Evolutionary conservation across 2,797 vertebrate genomes (phyloP), one percentile per base, ranked within the genome.

Genomic region (Mormyrus hasselquistii): DNA sequence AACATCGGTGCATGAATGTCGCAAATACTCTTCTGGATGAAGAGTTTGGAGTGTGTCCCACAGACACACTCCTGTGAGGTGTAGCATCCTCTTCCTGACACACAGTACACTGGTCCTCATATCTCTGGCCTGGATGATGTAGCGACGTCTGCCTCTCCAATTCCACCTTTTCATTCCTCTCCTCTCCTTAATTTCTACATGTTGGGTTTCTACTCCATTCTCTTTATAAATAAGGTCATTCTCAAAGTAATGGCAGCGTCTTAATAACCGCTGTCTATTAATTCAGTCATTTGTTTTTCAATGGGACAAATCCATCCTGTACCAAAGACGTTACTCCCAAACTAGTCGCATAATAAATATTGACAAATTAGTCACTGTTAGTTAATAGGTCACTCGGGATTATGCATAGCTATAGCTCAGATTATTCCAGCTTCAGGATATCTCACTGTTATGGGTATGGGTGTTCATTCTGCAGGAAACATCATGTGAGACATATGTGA

Each of bases 141-240:
- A 50, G 47, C 2, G 73, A 79, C 16, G 16, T 14, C 73, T 84
- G 22, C n/a, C 22, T 52, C 12, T 84, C 8, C 82, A n/a, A 47
- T 52, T 52, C 22, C 14, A 19, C 16, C 34, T 44, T 84, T 49
- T 52, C 47, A 25, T 50, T 19, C 69, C 47, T 84, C 49, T 29
- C 84, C 84, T 29, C 49, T 34, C 22, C 50, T 53, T 55, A 34
- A 34, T 86, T 86, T 49, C 50, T 25, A 29, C 1, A 53, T 55
- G 84, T 29, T 55, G 49, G 3, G 82, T 50, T 22, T 76, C 69
- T 41, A 76, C 4, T 19, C 69, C 29, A 73, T 29, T 73, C 59
- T 62, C 10, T 14, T 82, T 44, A 44, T 38, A 83, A 83, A 50
- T 84, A 55, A 86, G 50, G 84, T 86, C 84, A 86, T 86, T 86